Evolutionary conservation across 2,113 vertebrate species (phyloP).

Genomic region (Lucifuga dentata): DNA sequence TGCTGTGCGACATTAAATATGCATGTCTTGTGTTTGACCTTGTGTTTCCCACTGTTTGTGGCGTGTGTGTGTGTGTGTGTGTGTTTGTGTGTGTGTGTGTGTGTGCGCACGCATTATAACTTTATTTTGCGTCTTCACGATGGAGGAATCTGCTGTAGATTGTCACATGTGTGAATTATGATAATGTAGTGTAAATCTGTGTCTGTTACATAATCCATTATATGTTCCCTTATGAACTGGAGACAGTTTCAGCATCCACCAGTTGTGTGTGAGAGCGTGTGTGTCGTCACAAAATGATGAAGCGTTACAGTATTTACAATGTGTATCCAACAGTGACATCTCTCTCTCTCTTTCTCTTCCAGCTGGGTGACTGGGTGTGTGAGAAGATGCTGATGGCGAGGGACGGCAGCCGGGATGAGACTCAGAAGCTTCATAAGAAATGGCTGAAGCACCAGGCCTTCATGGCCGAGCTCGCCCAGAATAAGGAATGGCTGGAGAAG

Average conservation of each 20-base stretch:
- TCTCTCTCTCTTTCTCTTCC: slow-evolving; percentile 28
- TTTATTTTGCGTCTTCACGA: no score
- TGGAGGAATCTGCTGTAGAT: no score
- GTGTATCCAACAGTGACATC: slow-evolving; percentile 12
- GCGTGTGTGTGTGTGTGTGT: slow-evolving; percentile 11
- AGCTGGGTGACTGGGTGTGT: slow-evolving; percentile 92
- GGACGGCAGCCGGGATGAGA: slow-evolving; percentile 86
- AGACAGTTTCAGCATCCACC: neutral
- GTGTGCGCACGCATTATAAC: neutral
- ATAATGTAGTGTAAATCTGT: neutral
- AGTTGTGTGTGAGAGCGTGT: neutral
- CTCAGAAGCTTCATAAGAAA: slow-evolving; percentile 90
- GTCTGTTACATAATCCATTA: neutral
- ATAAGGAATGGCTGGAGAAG: slow-evolving; percentile 93
- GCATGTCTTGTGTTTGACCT: slow-evolving; percentile 63
- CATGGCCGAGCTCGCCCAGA: slow-evolving; percentile 92
- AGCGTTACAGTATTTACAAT: slow-evolving; percentile 27
- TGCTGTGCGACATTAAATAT: slow-evolving; percentile 53
- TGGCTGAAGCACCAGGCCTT: slow-evolving; percentile 95
- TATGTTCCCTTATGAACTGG: neutral
- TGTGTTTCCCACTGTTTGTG: slow-evolving; percentile 7
- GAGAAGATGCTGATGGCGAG: slow-evolving; percentile 94
- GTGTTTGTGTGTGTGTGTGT: slow-evolving; percentile 7
- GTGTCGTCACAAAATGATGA: neutral
- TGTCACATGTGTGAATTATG: slow-evolving; percentile 6